Evolutionary conservation across 2,797 vertebrate species (phyloP).

Genomic region (Siniperca scherzeri): DNA sequence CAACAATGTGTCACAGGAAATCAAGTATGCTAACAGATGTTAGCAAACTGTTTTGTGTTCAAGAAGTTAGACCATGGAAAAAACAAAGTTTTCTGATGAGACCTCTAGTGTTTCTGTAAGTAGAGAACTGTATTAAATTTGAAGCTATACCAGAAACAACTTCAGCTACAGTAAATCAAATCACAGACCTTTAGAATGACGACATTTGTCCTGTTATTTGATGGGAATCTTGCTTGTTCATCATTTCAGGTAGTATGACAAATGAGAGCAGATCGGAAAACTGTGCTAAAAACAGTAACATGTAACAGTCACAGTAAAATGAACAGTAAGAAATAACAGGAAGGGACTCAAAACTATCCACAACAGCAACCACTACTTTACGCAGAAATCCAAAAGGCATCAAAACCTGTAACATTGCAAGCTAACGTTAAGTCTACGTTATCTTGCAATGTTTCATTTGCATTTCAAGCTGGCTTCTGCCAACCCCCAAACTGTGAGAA

Average conservation of each 20-base stretch:
- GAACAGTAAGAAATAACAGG: neutral
- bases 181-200: neutral
- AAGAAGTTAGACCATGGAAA: neutral
- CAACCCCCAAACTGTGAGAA: constrained; percentile 1
- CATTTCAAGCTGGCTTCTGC: neutral
- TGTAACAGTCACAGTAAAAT: neutral
- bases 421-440: neutral
- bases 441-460: neutral
- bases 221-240: neutral
- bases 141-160: neutral
- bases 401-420: neutral
- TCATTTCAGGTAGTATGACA: neutral
- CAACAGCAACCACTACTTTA: neutral
- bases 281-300: neutral
- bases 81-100: neutral
- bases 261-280: neutral
- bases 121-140: neutral
- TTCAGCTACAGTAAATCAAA: neutral
- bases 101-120: neutral
- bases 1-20: neutral
- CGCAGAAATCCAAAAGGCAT: neutral
- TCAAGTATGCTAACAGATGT: neutral
- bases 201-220: neutral
- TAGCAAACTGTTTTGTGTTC: too few relatives aligned
- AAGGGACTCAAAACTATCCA: neutral